These are phyloP conservation scores for Myrmecophaga tridactyla DNA, from an alignment of 2,113 vertebrate species.

Conservation along the genomic window DNA sequence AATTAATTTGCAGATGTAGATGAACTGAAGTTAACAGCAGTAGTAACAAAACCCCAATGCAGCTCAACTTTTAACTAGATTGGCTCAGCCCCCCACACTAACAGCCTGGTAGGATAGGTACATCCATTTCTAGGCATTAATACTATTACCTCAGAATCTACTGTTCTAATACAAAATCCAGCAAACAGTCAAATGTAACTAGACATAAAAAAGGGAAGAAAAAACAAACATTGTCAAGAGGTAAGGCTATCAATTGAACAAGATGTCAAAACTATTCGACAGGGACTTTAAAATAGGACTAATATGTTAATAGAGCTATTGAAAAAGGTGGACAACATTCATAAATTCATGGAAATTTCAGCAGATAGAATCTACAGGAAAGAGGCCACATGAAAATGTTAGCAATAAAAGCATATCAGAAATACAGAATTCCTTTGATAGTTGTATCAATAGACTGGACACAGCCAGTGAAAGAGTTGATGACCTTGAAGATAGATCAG, in stretches of 20 bases:
- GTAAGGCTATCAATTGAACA: neutral
- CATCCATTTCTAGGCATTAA: neutral
- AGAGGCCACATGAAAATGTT: neutral
- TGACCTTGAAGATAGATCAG: neutral
- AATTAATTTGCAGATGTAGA: neutral
- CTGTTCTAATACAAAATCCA: neutral
- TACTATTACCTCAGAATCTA: neutral
- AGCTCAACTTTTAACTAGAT: neutral
- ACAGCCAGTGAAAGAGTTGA: neutral
- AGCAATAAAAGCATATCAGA: neutral
- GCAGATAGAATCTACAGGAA: neutral
- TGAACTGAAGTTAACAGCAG: neutral
- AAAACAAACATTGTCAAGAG: neutral
- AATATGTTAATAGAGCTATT: neutral
- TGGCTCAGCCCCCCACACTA: neutral
- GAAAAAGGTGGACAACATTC: neutral
- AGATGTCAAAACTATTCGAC: neutral
- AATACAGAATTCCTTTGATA: neutral
- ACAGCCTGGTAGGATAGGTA: neutral
- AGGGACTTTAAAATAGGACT: neutral
- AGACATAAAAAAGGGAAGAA: neutral
- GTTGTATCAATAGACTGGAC: neutral
- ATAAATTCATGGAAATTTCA: neutral
- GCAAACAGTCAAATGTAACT: neutral
- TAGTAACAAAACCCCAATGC: neutral